Evolutionary conservation across 2,797 vertebrate genomes (phyloP).

Genomic region (Ceyx erithaca): DNA sequence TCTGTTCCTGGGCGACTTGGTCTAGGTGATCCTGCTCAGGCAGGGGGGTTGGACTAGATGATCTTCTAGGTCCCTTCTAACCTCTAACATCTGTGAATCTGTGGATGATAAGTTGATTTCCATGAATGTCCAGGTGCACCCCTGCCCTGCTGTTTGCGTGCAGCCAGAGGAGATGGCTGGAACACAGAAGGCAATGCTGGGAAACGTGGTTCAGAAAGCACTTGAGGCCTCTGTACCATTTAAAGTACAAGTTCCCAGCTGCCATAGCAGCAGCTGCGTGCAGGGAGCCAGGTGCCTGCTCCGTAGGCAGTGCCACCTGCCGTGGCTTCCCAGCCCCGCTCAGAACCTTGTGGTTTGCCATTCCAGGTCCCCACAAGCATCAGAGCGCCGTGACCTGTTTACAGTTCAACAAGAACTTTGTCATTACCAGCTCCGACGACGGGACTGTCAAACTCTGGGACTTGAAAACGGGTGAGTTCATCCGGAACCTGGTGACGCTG

Average conservation of each 20-base stretch:
- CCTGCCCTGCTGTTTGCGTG: neutral
- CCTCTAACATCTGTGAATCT: too few species aligned
- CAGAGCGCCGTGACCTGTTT: constrained; percentile 99
- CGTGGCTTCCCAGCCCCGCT: too few species aligned
- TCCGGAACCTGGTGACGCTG: constrained; percentile 98
- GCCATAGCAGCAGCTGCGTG: neutral
- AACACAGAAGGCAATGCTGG: neutral
- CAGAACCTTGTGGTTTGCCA: constrained; percentile 13
- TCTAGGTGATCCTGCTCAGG: too few species aligned
- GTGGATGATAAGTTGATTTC: neutral
- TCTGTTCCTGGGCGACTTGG: too few species aligned
- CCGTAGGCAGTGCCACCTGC: too few species aligned
- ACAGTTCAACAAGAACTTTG: constrained; percentile 99
- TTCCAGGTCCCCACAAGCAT: constrained; percentile 97
- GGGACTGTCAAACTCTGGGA: constrained; percentile 99
- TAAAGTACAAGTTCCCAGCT: neutral
- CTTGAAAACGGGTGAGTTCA: constrained; percentile 99
- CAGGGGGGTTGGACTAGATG: too few species aligned
- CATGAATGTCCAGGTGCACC: neutral
- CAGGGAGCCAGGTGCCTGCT: neutral
- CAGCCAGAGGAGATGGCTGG: neutral
- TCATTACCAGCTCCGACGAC: constrained; percentile 99
- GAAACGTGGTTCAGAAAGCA: neutral
- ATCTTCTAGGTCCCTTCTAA: too few species aligned
- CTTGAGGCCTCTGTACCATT: neutral